Conservation (phyloP, 2,797 vertebrate genomes). For the Enteromius anoplus region DNA sequence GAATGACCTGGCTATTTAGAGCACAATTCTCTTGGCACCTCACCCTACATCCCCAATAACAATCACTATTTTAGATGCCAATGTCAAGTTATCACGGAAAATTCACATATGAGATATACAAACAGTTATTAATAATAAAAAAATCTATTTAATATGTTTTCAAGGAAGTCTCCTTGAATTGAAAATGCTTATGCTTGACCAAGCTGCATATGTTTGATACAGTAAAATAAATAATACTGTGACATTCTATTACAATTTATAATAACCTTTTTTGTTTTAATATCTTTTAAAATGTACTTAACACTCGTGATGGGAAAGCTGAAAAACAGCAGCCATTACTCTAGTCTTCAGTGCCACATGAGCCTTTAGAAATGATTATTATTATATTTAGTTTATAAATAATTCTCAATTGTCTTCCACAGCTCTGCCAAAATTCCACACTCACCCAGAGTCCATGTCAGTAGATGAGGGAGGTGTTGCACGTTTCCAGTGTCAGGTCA, state of each 20-base stretch:
- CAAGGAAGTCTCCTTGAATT: not conserved
- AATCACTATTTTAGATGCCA: conserved; percentile 21
- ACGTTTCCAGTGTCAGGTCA: conserved; percentile 78
- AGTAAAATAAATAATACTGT: not conserved
- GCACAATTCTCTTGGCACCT: conserved; percentile 36
- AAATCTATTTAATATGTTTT: not conserved
- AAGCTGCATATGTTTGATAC: not conserved
- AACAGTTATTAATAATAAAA: not conserved
- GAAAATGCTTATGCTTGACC: not conserved
- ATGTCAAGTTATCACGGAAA: not conserved
- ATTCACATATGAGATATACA: not conserved
- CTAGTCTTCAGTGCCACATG: not conserved
- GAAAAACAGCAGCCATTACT: not conserved
- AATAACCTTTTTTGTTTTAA: not conserved
- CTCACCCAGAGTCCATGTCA: conserved; percentile 73
- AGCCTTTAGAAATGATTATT: not conserved
- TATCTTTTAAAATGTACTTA: not conserved
- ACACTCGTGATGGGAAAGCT: not conserved
- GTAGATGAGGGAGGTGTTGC: conserved; percentile 76
- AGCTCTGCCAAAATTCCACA: conserved; percentile 80
- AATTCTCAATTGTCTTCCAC: conserved; percentile 19
- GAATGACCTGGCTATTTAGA: conserved; percentile 53
- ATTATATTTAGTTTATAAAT: not conserved
- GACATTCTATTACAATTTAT: not conserved
- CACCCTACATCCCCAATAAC: not conserved